Evolutionary conservation across 1,140 invertebrate species (phyloP).

Genomic region (Zaprionus davidi): DNA sequence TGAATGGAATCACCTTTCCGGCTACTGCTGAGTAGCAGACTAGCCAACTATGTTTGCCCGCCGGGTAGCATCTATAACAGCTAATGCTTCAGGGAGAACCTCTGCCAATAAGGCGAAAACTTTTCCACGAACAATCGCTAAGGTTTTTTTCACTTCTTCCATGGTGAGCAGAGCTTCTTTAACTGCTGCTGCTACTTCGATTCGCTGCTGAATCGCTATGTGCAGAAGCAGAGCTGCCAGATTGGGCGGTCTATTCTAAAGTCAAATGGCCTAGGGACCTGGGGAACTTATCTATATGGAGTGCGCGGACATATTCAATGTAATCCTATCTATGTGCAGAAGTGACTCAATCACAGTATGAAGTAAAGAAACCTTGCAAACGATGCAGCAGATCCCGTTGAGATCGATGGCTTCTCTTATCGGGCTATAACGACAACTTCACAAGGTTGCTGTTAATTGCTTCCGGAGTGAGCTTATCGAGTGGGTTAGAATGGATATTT

Average conservation of each 20-base stretch:
- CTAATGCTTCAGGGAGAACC: too few species aligned
- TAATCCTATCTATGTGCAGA: too few species aligned
- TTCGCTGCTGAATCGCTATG: too few species aligned
- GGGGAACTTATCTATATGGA: too few species aligned
- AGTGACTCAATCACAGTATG: neutral
- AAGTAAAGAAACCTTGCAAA: neutral
- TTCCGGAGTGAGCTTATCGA: neutral
- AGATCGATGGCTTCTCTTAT: neutral
- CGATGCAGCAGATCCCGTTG: neutral
- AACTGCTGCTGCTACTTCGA: too few species aligned
- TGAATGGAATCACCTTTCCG: too few species aligned
- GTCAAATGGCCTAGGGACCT: too few species aligned
- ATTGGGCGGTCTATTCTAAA: too few species aligned
- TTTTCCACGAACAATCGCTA: neutral
- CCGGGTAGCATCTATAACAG: neutral
- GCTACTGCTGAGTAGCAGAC: neutral
- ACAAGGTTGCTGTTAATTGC: neutral
- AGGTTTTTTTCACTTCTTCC: neutral
- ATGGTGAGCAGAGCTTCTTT: too few species aligned
- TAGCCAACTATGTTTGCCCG: neutral
- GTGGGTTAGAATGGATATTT: neutral
- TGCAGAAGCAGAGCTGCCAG: too few species aligned
- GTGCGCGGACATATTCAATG: too few species aligned
- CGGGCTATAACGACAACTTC: neutral
- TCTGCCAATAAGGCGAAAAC: too few species aligned